Conservation (phyloP, 2,797 vertebrate species). For the Tangara arthus region DNA sequence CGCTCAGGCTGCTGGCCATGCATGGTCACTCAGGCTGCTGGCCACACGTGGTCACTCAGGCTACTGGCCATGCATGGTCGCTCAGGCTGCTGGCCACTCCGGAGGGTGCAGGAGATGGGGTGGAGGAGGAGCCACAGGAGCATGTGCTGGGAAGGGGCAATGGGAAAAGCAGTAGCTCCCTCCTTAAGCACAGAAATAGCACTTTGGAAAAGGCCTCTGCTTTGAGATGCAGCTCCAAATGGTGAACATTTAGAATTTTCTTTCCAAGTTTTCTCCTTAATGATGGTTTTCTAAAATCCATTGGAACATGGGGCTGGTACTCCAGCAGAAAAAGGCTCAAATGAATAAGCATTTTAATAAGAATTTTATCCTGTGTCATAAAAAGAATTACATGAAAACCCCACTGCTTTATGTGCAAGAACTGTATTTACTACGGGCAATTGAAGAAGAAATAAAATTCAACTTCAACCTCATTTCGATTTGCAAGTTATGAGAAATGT, state of each 20-base stretch:
- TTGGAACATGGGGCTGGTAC: not conserved
- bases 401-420: not conserved
- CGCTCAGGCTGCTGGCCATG: rapidly evolving
- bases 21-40: not conserved
- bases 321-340: not conserved
- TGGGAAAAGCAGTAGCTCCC: not conserved
- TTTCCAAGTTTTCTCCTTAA: not conserved
- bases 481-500: slow-evolving; percentile 12
- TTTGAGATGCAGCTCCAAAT: not conserved
- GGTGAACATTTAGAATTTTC: not conserved
- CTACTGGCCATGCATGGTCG: not conserved
- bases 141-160: not conserved
- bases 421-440: not conserved
- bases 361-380: not conserved
- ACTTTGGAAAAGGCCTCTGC: not conserved
- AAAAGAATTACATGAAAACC: not conserved
- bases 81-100: not conserved
- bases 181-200: not conserved
- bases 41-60: rapidly evolving
- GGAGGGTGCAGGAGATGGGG: rapidly evolving
- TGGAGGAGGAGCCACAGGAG: not conserved
- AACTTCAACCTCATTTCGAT: not conserved
- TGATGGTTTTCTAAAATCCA: not conserved
- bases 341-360: not conserved
- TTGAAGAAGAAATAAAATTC: slow-evolving; percentile 9